phyloP scores from a whole-genome alignment of 1,140 invertebrate species.

The Drosophila grimshawi region DNA sequence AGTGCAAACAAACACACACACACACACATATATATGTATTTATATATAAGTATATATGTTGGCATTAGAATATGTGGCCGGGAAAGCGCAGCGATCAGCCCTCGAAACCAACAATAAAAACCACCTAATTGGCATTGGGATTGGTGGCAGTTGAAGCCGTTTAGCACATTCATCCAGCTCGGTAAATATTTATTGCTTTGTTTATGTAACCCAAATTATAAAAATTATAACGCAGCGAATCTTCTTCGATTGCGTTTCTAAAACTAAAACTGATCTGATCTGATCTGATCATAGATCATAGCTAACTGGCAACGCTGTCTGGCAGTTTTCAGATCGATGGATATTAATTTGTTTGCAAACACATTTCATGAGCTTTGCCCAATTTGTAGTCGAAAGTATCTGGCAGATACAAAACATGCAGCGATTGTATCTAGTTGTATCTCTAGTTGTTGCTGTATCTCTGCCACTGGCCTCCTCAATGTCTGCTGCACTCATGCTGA shows the following conservation, averaged over 20 bases:
- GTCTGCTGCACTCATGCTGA: slow-evolving; percentile 80
- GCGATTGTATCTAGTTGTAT: slow-evolving; percentile 23
- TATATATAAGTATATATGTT: slow-evolving; percentile 20
- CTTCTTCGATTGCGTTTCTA: neutral
- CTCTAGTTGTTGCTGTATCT: slow-evolving; percentile 34
- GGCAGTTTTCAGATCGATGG: slow-evolving; percentile 74
- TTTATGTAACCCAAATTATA: slow-evolving; percentile 78
- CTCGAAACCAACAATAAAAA: slow-evolving; percentile 6
- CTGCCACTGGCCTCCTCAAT: slow-evolving; percentile 48
- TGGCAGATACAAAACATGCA: slow-evolving; percentile 47
- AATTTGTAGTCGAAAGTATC: slow-evolving; percentile 67
- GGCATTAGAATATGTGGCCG: slow-evolving; percentile 44
- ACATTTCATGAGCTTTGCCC: slow-evolving; percentile 73
- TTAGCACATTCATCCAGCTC: slow-evolving; percentile 53
- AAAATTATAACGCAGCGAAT: slow-evolving; percentile 18
- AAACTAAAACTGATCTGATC: slow-evolving; percentile 11
- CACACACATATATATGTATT: too few relatives aligned
- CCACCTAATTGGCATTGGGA: slow-evolving; percentile 26
- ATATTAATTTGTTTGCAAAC: slow-evolving; percentile 83
- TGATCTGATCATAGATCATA: slow-evolving; percentile 39
- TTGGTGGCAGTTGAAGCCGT: slow-evolving; percentile 3
- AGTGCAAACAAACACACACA: slow-evolving; percentile 13
- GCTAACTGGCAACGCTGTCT: slow-evolving; percentile 25
- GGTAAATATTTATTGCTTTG: slow-evolving; percentile 67
- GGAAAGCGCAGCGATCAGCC: slow-evolving; percentile 16